Evolutionary conservation across 2,113 vertebrate genomes (phyloP).

Genomic region (Nanorana parkeri): DNA sequence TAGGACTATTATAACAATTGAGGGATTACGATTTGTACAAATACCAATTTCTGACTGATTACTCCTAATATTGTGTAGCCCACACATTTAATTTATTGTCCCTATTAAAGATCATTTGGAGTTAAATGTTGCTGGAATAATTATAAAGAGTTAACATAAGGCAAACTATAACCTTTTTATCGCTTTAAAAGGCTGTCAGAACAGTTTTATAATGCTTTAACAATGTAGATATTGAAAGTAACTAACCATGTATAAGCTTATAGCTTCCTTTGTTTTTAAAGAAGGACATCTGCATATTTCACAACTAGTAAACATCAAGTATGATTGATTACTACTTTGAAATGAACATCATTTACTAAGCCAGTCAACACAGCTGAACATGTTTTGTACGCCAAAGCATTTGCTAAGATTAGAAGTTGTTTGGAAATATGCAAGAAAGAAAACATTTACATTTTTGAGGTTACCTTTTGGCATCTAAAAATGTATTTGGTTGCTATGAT

Average conservation of each 20-base stretch:
- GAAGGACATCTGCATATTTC: slow-evolving; percentile 5
- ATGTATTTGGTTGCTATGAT: slow-evolving; percentile 23
- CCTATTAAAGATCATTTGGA: too few species aligned
- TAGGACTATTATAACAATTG: too few species aligned
- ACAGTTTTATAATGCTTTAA: not conserved
- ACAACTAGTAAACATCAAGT: slow-evolving; percentile 2
- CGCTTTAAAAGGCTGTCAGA: too few species aligned
- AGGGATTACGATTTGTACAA: not conserved
- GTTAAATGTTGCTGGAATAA: too few species aligned
- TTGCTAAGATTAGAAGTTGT: not conserved
- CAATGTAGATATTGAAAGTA: not conserved
- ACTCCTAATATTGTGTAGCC: too few species aligned
- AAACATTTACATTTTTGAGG: slow-evolving; percentile 25
- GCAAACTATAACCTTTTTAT: too few species aligned
- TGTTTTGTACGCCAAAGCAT: slow-evolving; percentile 1
- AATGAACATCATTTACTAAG: not conserved
- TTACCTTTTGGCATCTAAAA: not conserved
- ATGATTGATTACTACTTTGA: not conserved
- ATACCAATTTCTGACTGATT: not conserved
- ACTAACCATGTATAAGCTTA: not conserved
- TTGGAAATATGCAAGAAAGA: slow-evolving; percentile 21
- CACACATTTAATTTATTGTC: too few species aligned
- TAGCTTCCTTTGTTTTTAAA: not conserved
- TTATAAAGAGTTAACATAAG: too few species aligned
- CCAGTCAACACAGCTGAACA: slow-evolving; percentile 35